These are phyloP conservation scores for Coenobita brevimanus DNA, from an alignment of 1,140 invertebrate species.

Conservation along the genomic window DNA sequence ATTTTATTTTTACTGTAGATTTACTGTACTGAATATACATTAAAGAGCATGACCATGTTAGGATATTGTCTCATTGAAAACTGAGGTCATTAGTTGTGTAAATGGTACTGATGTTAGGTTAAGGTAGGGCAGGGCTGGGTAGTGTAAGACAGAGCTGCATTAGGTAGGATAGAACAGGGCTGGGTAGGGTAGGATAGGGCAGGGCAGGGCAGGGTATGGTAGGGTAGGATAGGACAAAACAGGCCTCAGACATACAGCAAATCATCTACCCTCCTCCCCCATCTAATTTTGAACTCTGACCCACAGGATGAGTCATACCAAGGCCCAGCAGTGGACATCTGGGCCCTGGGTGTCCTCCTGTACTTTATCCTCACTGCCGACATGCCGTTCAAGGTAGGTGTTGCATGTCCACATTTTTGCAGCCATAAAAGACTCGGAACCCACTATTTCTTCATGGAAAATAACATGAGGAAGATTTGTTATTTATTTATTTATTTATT, in stretches of 20 bases:
- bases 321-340: constrained; percentile 85
- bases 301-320: constrained; percentile 82
- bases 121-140: background rate
- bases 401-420: background rate
- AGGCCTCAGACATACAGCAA: background rate
- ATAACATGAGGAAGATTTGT: background rate
- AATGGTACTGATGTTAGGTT: background rate
- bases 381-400: constrained; percentile 77
- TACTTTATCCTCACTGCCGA: constrained; percentile 87
- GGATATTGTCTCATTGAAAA: too few species aligned
- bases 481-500: too few species aligned
- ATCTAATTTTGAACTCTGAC: background rate
- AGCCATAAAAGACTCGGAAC: background rate
- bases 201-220: too few species aligned
- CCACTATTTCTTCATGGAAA: background rate
- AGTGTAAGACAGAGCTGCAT: too few species aligned
- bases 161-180: too few species aligned
- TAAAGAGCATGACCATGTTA: too few species aligned
- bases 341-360: constrained; percentile 87
- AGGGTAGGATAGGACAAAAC: background rate
- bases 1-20: too few species aligned
- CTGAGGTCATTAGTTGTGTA: too few species aligned
- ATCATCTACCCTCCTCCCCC: too few species aligned
- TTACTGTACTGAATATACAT: too few species aligned
- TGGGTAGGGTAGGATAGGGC: too few species aligned